These are phyloP conservation scores for Erpetoichthys calabaricus DNA, from an alignment of 2,797 vertebrate genomes.

Conservation along the genomic window DNA sequence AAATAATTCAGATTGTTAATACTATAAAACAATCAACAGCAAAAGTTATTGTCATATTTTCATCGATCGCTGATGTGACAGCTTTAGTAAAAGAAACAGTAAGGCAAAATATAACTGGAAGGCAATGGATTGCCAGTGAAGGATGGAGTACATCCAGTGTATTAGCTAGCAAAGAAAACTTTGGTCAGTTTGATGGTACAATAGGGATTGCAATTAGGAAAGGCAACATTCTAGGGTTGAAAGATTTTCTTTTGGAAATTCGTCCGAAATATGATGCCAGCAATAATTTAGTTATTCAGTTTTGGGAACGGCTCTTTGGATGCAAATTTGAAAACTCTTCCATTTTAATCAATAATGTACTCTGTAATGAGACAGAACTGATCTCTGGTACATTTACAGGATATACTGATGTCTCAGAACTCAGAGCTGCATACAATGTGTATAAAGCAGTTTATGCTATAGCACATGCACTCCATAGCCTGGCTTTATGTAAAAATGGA, in stretches of 20 bases:
- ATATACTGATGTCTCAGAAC: slow-evolving; percentile 27
- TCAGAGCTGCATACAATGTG: slow-evolving; percentile 31
- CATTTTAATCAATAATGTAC: slow-evolving; percentile 10
- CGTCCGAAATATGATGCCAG: slow-evolving; percentile 10
- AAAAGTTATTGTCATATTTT: slow-evolving; percentile 28
- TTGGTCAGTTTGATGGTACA: slow-evolving; percentile 22
- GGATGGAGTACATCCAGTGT: slow-evolving; percentile 26
- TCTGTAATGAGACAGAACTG: background rate
- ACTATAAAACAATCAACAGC: slow-evolving; percentile 27
- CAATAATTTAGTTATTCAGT: slow-evolving; percentile 26
- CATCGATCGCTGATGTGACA: slow-evolving; percentile 22
- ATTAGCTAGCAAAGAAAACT: slow-evolving; percentile 14
- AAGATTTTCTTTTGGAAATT: slow-evolving; percentile 24
- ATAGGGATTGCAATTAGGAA: slow-evolving; percentile 28
- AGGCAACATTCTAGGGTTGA: slow-evolving; percentile 25
- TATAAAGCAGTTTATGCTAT: slow-evolving; percentile 34
- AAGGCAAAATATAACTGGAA: slow-evolving; percentile 29
- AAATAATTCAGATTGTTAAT: slow-evolving; percentile 23
- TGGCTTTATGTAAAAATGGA: slow-evolving; percentile 25
- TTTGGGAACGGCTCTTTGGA: slow-evolving; percentile 31
- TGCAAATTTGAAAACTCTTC: slow-evolving; percentile 20
- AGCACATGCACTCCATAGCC: slow-evolving; percentile 31
- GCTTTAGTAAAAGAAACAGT: slow-evolving; percentile 26
- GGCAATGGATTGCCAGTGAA: slow-evolving; percentile 36
- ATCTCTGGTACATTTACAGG: slow-evolving; percentile 1